Evolutionary conservation across 2,888 invertebrate genomes (phyloP).

Genomic region (Trilocha varians): DNA sequence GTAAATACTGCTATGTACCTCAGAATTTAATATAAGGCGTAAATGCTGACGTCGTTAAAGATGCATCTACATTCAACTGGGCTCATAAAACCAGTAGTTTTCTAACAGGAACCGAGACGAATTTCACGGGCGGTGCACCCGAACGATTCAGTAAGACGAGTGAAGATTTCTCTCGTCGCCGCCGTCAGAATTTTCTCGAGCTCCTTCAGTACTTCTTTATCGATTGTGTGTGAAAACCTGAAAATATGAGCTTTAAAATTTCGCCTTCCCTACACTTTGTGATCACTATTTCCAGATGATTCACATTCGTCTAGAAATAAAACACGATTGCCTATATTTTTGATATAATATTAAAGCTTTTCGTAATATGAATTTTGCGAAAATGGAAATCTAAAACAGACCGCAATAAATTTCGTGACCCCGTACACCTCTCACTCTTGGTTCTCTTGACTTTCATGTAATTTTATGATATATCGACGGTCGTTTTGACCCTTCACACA

Average conservation of each 20-base stretch:
- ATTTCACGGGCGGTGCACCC: conserved; percentile 60
- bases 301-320: conserved; percentile 28
- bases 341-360: conserved; percentile 44
- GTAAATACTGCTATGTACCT: background rate
- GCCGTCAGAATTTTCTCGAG: conserved; percentile 48
- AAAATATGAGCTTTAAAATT: conserved; percentile 15
- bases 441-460: conserved; percentile 72
- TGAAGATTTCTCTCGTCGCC: conserved; percentile 44
- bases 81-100: conserved; percentile 21
- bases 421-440: conserved; percentile 63
- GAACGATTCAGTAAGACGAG: conserved; percentile 44
- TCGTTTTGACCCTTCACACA: conserved; percentile 67
- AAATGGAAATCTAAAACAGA: conserved; percentile 68
- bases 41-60: background rate
- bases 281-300: conserved; percentile 13
- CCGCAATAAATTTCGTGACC: conserved; percentile 61
- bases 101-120: conserved; percentile 43
- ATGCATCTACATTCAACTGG: conserved; percentile 29
- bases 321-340: conserved; percentile 46
- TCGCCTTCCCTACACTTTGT: conserved; percentile 14
- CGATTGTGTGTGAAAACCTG: background rate
- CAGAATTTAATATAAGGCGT: background rate
- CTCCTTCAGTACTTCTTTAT: conserved; percentile 24
- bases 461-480: conserved; percentile 69
- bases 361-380: conserved; percentile 50